A percentile compares a stretch with the other conserved stretches of the same genome.
These are phyloP conservation scores for Callimorpha dominula DNA, from an alignment of 2,888 invertebrate species.

Conservation along the genomic window DNA sequence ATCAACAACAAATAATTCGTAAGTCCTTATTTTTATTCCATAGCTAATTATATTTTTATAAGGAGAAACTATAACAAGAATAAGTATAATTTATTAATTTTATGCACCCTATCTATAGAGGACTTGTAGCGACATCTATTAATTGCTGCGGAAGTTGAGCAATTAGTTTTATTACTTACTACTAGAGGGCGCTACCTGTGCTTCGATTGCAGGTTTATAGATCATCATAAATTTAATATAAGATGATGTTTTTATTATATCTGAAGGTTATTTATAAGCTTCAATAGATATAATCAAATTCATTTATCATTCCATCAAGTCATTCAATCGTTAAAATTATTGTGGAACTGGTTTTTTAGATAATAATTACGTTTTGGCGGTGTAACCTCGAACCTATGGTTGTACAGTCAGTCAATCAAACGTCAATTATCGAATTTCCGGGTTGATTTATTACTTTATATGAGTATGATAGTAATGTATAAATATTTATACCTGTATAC, in stretches of 20 bases:
- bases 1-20: conserved; percentile 39
- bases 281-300: conserved; percentile 35
- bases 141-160: conserved; percentile 47
- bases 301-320: conserved; percentile 35
- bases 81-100: conserved; percentile 48
- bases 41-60: conserved; percentile 39
- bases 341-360: conserved; percentile 41
- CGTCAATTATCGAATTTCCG: conserved; percentile 53
- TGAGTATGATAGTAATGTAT: not conserved
- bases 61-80: conserved; percentile 32
- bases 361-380: conserved; percentile 43
- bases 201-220: conserved; percentile 5
- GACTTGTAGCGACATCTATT: conserved; percentile 67
- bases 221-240: conserved; percentile 17
- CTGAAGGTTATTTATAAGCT: conserved; percentile 32
- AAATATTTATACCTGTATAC: conserved; percentile 1
- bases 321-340: conserved; percentile 44
- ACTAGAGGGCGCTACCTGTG: conserved; percentile 63
- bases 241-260: conserved; percentile 23
- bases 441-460: conserved; percentile 44
- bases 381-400: conserved; percentile 46
- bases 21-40: conserved; percentile 49
- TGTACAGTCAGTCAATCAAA: conserved; percentile 50
- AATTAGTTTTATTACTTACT: conserved; percentile 54
- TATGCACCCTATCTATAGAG: conserved; percentile 53